These are phyloP conservation scores for Podargus strigoides DNA, from an alignment of 2,797 vertebrate genomes.

Conservation along the genomic window DNA sequence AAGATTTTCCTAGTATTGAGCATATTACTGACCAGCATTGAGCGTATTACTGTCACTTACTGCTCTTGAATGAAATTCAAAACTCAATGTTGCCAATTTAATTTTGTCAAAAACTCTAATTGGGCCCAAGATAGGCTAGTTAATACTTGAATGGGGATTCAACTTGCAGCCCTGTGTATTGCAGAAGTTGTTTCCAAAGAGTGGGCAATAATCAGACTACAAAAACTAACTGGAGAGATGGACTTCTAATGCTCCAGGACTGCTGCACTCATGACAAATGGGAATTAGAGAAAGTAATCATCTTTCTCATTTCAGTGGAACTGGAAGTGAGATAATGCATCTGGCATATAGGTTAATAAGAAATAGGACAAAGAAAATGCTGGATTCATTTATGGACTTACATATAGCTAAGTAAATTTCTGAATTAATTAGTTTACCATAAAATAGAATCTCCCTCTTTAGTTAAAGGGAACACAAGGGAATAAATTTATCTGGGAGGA, in stretches of 20 bases:
- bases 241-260: neutral
- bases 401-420: neutral
- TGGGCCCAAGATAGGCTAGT: neutral
- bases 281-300: neutral
- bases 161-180: neutral
- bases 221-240: neutral
- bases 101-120: neutral
- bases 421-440: neutral
- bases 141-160: neutral
- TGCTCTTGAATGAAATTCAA: neutral
- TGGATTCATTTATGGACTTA: neutral
- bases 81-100: neutral
- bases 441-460: neutral
- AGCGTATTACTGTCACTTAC: too few species aligned
- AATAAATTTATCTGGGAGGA: neutral
- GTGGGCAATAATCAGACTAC: neutral
- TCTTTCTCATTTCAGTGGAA: neutral
- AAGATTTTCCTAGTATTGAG: neutral
- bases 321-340: neutral
- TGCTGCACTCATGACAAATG: neutral
- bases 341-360: neutral
- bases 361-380: neutral
- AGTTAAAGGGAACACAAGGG: neutral
- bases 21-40: neutral
- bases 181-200: constrained; percentile 5